Percentiles rank a stretch among this genome's conserved stretches.
Conservation (phyloP, 2,888 invertebrate genomes). For the Euzophera pinguis region DNA sequence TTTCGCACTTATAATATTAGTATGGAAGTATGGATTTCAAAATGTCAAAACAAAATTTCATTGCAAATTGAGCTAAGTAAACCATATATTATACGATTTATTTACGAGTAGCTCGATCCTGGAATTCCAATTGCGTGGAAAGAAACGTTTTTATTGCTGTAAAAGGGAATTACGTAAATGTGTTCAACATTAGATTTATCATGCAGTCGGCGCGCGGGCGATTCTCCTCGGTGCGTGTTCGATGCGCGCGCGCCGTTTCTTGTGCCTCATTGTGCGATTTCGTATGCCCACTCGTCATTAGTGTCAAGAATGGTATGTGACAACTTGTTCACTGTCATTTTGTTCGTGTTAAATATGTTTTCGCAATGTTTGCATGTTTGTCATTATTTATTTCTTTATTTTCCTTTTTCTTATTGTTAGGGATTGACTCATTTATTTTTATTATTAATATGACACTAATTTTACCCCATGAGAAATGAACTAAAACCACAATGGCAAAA, state of each 20-base stretch:
- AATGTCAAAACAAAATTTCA: too few species aligned
- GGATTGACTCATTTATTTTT: not conserved
- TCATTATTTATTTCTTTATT: conserved; percentile 6
- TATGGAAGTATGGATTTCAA: too few species aligned
- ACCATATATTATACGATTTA: too few species aligned
- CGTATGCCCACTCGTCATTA: conserved; percentile 58
- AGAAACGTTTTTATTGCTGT: conserved; percentile 11
- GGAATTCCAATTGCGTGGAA: conserved; percentile 11
- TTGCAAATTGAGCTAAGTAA: too few species aligned
- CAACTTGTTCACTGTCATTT: conserved; percentile 37
- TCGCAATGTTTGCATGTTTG: conserved; percentile 18
- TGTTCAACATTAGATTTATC: conserved; percentile 6
- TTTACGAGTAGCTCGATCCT: conserved; percentile 4
- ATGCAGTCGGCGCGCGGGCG: conserved; percentile 13
- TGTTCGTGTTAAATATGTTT: conserved; percentile 30
- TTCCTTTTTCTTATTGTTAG: not conserved
- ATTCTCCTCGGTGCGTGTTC: conserved; percentile 26
- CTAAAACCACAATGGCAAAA: not conserved
- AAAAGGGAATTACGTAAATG: conserved; percentile 13
- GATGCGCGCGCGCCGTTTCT: conserved; percentile 32
- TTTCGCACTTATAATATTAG: too few species aligned
- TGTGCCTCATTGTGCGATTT: conserved; percentile 58
- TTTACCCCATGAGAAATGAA: not conserved
- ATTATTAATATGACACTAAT: not conserved
- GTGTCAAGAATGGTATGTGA: conserved; percentile 50